Percentiles rank a stretch among this genome's conserved stretches.
Evolutionary conservation across 2,113 vertebrate genomes (phyloP).

Genomic region (Tyto alba): DNA sequence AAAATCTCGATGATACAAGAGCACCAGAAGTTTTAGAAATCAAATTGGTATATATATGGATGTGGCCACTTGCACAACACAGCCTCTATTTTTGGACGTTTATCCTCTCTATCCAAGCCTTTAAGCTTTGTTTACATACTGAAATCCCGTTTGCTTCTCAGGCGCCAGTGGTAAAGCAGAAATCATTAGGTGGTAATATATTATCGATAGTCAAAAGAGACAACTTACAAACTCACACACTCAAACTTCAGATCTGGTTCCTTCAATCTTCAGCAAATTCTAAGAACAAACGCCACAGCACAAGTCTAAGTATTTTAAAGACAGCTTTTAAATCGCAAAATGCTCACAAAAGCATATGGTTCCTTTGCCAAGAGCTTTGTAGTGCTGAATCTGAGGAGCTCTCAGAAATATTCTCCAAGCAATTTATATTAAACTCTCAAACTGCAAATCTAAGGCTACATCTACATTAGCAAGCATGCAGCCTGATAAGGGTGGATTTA

Average conservation of each 20-base stretch:
- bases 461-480: neutral
- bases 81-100: neutral
- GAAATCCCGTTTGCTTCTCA: neutral
- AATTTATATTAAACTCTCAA: constrained; percentile 1
- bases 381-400: neutral
- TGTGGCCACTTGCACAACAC: neutral
- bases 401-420: neutral
- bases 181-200: neutral
- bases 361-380: neutral
- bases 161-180: neutral
- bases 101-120: neutral
- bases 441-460: neutral
- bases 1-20: neutral
- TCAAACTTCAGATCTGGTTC: neutral
- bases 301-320: neutral
- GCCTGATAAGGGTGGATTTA: constrained; percentile 17
- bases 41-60: neutral
- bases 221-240: neutral
- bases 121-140: neutral
- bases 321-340: neutral
- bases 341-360: neutral
- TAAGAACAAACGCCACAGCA: neutral
- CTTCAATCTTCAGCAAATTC: neutral
- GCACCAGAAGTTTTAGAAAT: neutral
- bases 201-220: neutral